A percentile compares a stretch with the other conserved stretches of the same genome.
Conservation (phyloP, 2,113 vertebrate species). For the Ondatra zibethicus region DNA sequence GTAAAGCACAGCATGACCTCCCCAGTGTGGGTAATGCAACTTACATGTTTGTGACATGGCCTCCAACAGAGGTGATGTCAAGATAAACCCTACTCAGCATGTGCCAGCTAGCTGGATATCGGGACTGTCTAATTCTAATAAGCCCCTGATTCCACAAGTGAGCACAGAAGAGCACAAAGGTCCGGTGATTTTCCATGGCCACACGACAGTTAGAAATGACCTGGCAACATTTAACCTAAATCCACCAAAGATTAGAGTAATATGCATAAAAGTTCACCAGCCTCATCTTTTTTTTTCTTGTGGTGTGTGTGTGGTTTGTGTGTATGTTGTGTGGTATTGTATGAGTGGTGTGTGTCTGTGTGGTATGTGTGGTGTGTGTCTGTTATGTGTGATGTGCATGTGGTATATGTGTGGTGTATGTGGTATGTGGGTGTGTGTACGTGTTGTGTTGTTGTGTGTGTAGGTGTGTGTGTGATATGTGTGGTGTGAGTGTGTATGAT, state of each 20-base stretch:
- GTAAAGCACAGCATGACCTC: neutral
- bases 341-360: neutral
- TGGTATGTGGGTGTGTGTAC: too few relatives aligned
- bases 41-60: neutral
- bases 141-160: conserved; percentile 7
- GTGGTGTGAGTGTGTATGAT: too few relatives aligned
- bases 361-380: too few relatives aligned
- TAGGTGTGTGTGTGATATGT: neutral
- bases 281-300: neutral
- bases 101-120: neutral
- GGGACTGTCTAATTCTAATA: neutral
- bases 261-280: neutral
- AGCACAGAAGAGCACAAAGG: neutral
- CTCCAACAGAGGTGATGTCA: neutral
- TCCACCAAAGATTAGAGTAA: neutral
- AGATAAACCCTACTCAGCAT: conserved; percentile 25
- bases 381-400: too few relatives aligned
- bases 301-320: neutral
- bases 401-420: too few relatives aligned
- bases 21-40: neutral
- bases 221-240: neutral
- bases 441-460: neutral
- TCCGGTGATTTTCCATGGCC: conserved; percentile 2
- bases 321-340: too few relatives aligned
- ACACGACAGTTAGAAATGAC: neutral